These are phyloP conservation scores for Panthera leo DNA, from an alignment of 2,113 vertebrate genomes.

Conservation along the genomic window DNA sequence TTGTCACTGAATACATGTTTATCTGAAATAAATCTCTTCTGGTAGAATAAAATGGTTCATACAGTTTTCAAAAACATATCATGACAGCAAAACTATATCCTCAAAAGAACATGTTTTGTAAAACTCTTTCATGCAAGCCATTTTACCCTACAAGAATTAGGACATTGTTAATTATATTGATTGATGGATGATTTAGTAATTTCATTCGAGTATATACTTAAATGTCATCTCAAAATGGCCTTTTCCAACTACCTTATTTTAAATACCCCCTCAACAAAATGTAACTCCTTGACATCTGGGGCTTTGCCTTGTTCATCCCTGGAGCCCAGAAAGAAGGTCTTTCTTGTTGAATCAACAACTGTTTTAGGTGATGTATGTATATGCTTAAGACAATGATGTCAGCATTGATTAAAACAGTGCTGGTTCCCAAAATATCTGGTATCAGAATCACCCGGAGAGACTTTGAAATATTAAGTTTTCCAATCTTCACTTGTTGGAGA, in stretches of 20 bases:
- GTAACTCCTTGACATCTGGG: background rate
- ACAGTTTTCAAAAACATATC: background rate
- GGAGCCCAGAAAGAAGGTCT: background rate
- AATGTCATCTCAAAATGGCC: background rate
- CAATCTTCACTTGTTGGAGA: background rate
- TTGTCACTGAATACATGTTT: slow-evolving; percentile 35
- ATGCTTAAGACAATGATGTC: background rate
- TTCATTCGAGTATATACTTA: background rate
- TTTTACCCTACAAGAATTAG: background rate
- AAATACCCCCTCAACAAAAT: background rate
- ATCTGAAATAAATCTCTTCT: slow-evolving; percentile 56
- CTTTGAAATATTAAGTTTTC: background rate
- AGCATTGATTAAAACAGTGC: background rate
- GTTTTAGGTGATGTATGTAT: background rate
- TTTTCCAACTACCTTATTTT: background rate
- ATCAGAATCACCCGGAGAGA: background rate
- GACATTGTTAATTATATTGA: background rate
- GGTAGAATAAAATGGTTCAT: background rate
- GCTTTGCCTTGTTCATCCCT: background rate
- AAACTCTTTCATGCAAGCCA: background rate
- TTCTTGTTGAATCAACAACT: background rate
- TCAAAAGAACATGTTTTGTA: background rate
- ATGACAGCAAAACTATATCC: background rate
- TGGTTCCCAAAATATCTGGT: background rate
- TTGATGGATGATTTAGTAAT: background rate